Evolutionary conservation across 1,140 invertebrate genomes (phyloP).

Genomic region (Bombus polaris): DNA sequence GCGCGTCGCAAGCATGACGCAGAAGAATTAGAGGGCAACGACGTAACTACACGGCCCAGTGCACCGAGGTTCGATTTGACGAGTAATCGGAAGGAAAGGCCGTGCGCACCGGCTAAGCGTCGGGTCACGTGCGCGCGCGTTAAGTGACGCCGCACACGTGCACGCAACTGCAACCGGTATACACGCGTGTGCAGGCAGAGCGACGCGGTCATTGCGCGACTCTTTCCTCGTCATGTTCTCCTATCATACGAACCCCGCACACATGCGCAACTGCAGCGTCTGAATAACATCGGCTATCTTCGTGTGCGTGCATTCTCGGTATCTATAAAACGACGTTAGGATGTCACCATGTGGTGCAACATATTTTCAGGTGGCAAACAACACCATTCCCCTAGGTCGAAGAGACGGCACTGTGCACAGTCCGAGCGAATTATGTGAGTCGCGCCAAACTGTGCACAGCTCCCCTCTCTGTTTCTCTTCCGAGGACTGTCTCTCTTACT

Average conservation of each 20-base stretch:
- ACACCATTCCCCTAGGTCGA: constrained; percentile 21
- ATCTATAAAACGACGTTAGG: constrained; percentile 25
- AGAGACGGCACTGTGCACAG: constrained; percentile 17
- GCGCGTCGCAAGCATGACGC: not conserved
- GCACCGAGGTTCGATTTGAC: not conserved
- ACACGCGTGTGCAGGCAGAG: constrained; percentile 11
- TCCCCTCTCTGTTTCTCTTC: not conserved
- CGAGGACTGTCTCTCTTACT: not conserved
- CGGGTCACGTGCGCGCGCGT: constrained; percentile 37
- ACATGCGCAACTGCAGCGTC: not conserved
- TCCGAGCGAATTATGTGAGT: constrained; percentile 47
- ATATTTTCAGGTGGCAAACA: constrained; percentile 59
- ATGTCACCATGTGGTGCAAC: constrained; percentile 71
- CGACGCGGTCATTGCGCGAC: constrained; percentile 20
- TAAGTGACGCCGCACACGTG: constrained; percentile 33
- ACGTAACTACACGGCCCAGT: not conserved
- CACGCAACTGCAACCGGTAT: constrained; percentile 17
- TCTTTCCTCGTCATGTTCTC: constrained; percentile 42
- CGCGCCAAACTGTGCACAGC: constrained; percentile 21
- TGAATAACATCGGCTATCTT: too few species aligned
- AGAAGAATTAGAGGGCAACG: not conserved
- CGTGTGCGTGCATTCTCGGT: not conserved
- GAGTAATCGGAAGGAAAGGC: constrained; percentile 4
- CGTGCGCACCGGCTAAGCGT: not conserved
- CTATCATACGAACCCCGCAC: constrained; percentile 12